Evolutionary conservation across 2,888 invertebrate genomes (phyloP), one percentile per base, ranked within the genome.

Genomic region (Hypselothyrea guttata): DNA sequence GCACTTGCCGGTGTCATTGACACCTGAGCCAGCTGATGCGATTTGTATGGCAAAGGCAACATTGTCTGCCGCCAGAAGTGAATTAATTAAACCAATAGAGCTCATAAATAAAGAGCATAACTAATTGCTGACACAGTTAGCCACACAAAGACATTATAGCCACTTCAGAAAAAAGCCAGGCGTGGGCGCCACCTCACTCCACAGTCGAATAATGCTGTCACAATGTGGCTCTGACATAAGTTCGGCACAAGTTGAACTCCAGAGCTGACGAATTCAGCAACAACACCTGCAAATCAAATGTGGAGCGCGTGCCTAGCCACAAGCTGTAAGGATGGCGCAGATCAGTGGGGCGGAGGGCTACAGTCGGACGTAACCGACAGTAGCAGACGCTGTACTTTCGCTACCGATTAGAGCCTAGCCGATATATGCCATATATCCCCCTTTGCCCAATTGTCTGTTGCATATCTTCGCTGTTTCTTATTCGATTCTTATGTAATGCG

Each of bases 51-150:
- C 4, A 8, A 8, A 4, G 22, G 4, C 3, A 22, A 22, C 22
- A 22, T 22, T 22, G 22, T 22, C 22, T 22, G 16, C 16, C 15
- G 53, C 22, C 30, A 28, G 18, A 56, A 66, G 46, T 74, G 55
- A 63, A 73, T 75, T 73, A 73, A 78, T 78, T 82, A 71, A 75
- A 68, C 83, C 73, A 63, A 73, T 71, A 65, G 75, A 56, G 71
- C 48, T 61, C 74, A 83, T 78, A 83, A 78, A 78, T 78, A 83
- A 78, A 62, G 65, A 59, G 61, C 71, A 64, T 58, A 82, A 78
- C 83, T 82, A 82, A 78, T 78, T 83, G 78, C 83, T 83, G 78
- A 82, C 78, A 82, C 79, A 78, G 83, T 82, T 75, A 65, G 75
- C 65, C 56, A 63, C 79, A 81, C 76, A 77, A 82, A 67, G 58